Evolutionary conservation across 2,797 vertebrate genomes (phyloP).

Genomic region (Cirrhinus molitorella): DNA sequence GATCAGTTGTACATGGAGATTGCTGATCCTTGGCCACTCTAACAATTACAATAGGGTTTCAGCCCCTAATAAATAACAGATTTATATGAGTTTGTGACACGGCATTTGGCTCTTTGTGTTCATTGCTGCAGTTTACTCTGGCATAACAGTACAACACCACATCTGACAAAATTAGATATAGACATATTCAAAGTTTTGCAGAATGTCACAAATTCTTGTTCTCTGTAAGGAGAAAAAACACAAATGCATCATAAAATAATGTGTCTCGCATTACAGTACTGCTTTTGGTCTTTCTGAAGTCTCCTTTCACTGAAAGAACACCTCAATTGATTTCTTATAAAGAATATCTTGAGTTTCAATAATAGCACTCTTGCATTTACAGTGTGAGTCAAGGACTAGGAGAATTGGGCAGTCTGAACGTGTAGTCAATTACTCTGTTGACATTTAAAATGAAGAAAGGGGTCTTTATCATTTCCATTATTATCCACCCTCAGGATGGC

Average conservation of each 20-base stretch:
- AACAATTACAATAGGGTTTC: too few species aligned
- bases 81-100: too few species aligned
- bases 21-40: too few species aligned
- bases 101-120: too few species aligned
- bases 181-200: neutral
- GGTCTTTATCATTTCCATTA: constrained; percentile 35
- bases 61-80: too few species aligned
- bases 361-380: constrained; percentile 16
- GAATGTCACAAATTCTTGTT: neutral
- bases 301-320: neutral
- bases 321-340: neutral
- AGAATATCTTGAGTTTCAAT: constrained; percentile 23
- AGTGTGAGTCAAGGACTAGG: neutral
- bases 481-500: constrained; percentile 32
- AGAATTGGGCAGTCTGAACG: constrained; percentile 18
- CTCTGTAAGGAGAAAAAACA: neutral
- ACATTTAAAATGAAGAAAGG: constrained; percentile 45
- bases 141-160: too few species aligned
- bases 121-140: too few species aligned
- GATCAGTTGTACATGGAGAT: too few species aligned
- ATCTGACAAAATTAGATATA: too few species aligned
- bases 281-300: neutral
- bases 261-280: neutral
- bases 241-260: neutral
- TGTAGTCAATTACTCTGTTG: constrained; percentile 31